Conservation (phyloP, 2,888 invertebrate genomes). For the Brachyopa scutellaris region DNA sequence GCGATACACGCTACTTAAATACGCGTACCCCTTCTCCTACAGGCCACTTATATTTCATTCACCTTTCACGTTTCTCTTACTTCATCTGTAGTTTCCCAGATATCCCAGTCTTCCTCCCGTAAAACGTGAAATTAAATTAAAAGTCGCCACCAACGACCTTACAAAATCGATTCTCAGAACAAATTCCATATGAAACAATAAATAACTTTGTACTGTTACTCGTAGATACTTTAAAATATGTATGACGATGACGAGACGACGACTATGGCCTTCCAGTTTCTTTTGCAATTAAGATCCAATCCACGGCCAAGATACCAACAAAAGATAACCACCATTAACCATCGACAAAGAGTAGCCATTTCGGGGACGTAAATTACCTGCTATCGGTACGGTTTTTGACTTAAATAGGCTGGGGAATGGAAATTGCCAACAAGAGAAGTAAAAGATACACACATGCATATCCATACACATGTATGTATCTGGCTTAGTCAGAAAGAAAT, state of each 20-base stretch:
- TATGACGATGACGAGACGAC: neutral
- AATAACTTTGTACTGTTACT: constrained; percentile 15
- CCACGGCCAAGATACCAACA: constrained; percentile 45
- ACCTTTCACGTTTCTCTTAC: constrained; percentile 15
- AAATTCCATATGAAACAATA: constrained; percentile 12
- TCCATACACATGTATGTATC: no score
- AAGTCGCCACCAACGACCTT: constrained; percentile 21
- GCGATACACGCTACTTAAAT: constrained; percentile 15
- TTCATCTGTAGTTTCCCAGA: neutral
- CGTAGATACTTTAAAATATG: neutral
- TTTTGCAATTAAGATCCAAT: constrained; percentile 60
- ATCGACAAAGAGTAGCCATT: constrained; percentile 15
- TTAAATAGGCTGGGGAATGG: constrained; percentile 7
- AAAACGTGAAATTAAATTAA: neutral
- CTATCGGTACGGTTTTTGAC: constrained; percentile 21
- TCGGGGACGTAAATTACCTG: constrained; percentile 44
- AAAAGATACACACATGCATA: neutral
- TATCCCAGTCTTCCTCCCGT: neutral
- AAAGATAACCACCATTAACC: constrained; percentile 28
- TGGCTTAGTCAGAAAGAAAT: neutral
- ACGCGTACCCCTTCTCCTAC: neutral
- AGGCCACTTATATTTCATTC: constrained; percentile 24
- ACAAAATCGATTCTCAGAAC: constrained; percentile 37
- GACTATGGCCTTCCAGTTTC: constrained; percentile 2
- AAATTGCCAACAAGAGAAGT: constrained; percentile 27